These are phyloP conservation scores for Tenthredo notha DNA, from an alignment of 2,888 invertebrate species.

Conservation along the genomic window DNA sequence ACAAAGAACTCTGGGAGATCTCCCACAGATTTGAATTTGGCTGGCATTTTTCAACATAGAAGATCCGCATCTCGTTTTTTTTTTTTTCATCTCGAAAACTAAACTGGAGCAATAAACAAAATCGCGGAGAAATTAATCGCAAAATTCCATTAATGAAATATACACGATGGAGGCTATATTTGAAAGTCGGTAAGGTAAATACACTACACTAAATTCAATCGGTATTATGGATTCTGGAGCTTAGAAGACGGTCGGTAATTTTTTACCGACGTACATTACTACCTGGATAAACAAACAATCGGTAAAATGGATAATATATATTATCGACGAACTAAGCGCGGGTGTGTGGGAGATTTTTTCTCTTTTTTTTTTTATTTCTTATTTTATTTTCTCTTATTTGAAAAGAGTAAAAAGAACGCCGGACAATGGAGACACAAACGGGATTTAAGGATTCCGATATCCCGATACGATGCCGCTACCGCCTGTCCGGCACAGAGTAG, in stretches of 20 bases:
- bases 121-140: too few species aligned
- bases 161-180: neutral
- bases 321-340: neutral
- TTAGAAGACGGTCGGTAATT: neutral
- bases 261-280: neutral
- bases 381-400: neutral
- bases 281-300: neutral
- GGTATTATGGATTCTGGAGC: neutral
- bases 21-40: too few species aligned
- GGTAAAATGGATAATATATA: neutral
- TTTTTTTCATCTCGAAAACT: too few species aligned
- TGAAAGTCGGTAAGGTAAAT: neutral
- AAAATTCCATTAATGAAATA: neutral
- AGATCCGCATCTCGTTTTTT: too few species aligned
- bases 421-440: constrained; percentile 69
- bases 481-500: constrained; percentile 56
- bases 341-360: neutral
- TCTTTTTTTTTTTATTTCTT: too few species aligned
- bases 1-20: too few species aligned
- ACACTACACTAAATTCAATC: neutral
- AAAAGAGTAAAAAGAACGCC: constrained; percentile 62
- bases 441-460: constrained; percentile 70
- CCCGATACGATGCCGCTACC: constrained; percentile 51
- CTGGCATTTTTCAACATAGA: too few species aligned
- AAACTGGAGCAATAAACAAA: too few species aligned